Conservation (phyloP, 2,888 invertebrate genomes). For the Taphrorychus bicolor region DNA sequence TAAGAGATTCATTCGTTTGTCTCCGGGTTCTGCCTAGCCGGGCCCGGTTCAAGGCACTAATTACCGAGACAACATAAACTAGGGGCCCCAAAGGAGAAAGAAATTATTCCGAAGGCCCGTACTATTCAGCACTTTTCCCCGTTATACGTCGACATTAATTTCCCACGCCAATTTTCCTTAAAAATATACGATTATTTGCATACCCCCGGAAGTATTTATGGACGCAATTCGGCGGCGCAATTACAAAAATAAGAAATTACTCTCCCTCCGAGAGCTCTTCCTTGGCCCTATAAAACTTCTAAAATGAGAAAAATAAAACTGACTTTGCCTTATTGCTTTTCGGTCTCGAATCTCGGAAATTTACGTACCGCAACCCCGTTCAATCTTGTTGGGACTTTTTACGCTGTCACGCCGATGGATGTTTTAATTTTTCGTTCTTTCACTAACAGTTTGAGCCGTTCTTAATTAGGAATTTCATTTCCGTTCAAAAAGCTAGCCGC, state of each 20-base stretch:
- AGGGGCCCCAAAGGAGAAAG: conserved; percentile 10
- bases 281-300: conserved; percentile 33
- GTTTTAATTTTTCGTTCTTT: not conserved
- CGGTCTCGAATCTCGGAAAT: conserved; percentile 25
- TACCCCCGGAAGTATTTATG: conserved; percentile 40
- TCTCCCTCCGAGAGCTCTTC: conserved; percentile 27
- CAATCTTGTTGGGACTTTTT: conserved; percentile 4
- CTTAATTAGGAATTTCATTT: not conserved
- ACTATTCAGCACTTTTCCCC: conserved; percentile 38
- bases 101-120: conserved; percentile 25
- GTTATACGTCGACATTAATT: conserved; percentile 38
- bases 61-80: not conserved
- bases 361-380: conserved; percentile 20
- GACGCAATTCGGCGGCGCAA: conserved; percentile 38
- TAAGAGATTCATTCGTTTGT: no score
- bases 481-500: not conserved
- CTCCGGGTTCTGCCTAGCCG: no score
- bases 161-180: conserved; percentile 39
- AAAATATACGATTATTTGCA: conserved; percentile 42
- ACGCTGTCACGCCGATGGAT: not conserved
- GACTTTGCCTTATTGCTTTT: conserved; percentile 34
- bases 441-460: not conserved
- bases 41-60: not conserved
- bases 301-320: conserved; percentile 39
- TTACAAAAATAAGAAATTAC: conserved; percentile 41